Base-by-base conservation (phyloP, 2,113 vertebrate species). In the Zapornia atra region DNA sequence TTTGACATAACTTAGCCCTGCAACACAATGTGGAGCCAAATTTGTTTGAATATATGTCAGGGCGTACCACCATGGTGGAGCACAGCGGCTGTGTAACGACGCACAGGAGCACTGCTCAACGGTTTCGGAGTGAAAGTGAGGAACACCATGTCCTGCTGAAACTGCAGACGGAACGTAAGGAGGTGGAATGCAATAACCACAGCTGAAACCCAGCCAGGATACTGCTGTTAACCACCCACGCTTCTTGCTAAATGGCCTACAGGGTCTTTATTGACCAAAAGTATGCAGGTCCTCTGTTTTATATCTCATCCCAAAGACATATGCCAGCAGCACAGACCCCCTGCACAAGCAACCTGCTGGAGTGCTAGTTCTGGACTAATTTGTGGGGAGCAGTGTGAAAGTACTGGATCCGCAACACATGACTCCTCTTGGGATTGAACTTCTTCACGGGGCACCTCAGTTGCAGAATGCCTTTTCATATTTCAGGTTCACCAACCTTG, bases 161-260 rank as follows among this genome's bases (percentile, higher is more conserved):
- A 92, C 66, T 93, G 85, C 79, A 95, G 88, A 94, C 64, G 90
- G 93, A 95, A 95, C 38, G 8, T 86, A 81, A 88, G 93, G 90
- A 86, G 68, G 79, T 78, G 90, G 93, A 96, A 96, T 96, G 88
- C 72, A 94, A 94, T 86, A 96, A 95, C 80, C 15, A 0, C 86
- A 88, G 92, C 26, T 71, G 96, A 96, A 97, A 93, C 48, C 72
- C 29, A 75, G 88, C 94, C 95, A 93, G 80, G 92, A 94, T 69
- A 82, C 48, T 0, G 8, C 60, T 1, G 10, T 96, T 93, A 96
- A 92, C 93, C 92, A 95, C 92, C 84, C 93, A 95, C 92, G 21
- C 56, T 88, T 88, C 63, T 92, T 2, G 0, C 88, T 96, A 92
- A 97, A 96, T 63, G 76, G 73, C 60, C 86, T 92, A 72, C 50